Conservation (phyloP, 2,113 vertebrate genomes). For the Drymodes brunneopygia region DNA sequence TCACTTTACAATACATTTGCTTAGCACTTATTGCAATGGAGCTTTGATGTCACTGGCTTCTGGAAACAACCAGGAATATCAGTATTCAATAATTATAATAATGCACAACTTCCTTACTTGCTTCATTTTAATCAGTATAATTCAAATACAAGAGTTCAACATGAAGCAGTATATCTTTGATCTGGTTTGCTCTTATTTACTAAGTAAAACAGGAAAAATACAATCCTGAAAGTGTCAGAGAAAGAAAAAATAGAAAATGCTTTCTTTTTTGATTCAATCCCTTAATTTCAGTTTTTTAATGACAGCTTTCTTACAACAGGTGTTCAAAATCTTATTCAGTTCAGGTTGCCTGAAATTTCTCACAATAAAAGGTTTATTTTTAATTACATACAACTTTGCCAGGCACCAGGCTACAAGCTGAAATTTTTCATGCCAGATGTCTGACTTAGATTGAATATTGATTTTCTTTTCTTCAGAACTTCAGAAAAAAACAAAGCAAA, state of each 20-base stretch:
- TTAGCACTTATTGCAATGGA: background rate
- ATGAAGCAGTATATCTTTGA: background rate
- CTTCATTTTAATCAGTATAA: background rate
- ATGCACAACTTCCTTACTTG: background rate
- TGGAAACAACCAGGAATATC: background rate
- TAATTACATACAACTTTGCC: background rate
- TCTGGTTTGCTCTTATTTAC: background rate
- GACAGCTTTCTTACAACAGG: background rate
- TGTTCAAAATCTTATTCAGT: background rate
- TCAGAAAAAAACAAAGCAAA: background rate
- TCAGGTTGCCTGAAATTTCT: background rate
- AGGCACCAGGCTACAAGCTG: background rate
- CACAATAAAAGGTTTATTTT: background rate
- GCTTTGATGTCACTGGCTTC: background rate
- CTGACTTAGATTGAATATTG: conserved; percentile 30
- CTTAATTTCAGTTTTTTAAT: background rate
- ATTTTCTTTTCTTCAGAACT: conserved; percentile 12
- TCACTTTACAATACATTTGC: background rate
- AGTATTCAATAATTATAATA: background rate
- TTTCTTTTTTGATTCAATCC: background rate
- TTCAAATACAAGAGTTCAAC: background rate
- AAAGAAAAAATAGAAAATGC: background rate
- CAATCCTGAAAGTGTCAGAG: background rate
- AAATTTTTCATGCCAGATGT: conserved; percentile 22
- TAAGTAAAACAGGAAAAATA: background rate